Evolutionary conservation across 2,113 vertebrate genomes (phyloP), one percentile per base, ranked within the genome.

Genomic region (Illadopsis cleaveri): DNA sequence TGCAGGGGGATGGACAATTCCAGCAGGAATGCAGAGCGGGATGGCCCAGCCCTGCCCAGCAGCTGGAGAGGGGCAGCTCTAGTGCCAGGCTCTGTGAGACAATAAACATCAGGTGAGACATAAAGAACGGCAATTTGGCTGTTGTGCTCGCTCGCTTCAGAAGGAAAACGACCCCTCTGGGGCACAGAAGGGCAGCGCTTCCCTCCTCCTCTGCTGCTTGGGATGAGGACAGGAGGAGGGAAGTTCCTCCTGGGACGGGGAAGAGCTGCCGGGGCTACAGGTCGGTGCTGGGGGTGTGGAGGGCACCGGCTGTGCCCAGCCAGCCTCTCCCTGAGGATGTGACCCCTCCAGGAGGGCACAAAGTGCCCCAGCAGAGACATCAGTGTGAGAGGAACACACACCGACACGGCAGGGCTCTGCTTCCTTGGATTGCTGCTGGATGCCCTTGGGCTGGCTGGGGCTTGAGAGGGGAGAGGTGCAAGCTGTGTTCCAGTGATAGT

Each of bases 401-500:
- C 4, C 14, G 38, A 40, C 69, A 56, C 40, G 40, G 42, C 54
- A 30, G 28, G 7, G 45, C 30, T 86, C 79, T 1, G 48, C 14
- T 38, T 66, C 42, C 72, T 42, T 47, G 72, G 58, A 31, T 56
- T 58, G 82, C 71, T 80, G 16, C 8, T 20, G 56, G 66, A 47
- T 73, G 77, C 86, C 95, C 90, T 94, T 64, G 75, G 91, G 91
- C 88, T 66, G 79, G 61, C 61, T 38, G 37, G 44, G 73, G 33
- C 78, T 70, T 31, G 42, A 64, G 70, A 54, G 82, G 73, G 27
- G 68, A 77, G 75, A 82, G 62, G 47, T 42, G 69, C 76, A 86
- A 92, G 86, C 91, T 94, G 92, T 60, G 76, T 90, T 91, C 50
- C 47, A 70, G 61, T 23, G 92, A 93, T 94, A 96, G 91, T 18